Evolutionary conservation across 2,888 invertebrate genomes (phyloP).

Genomic region (Pheosia tremula): DNA sequence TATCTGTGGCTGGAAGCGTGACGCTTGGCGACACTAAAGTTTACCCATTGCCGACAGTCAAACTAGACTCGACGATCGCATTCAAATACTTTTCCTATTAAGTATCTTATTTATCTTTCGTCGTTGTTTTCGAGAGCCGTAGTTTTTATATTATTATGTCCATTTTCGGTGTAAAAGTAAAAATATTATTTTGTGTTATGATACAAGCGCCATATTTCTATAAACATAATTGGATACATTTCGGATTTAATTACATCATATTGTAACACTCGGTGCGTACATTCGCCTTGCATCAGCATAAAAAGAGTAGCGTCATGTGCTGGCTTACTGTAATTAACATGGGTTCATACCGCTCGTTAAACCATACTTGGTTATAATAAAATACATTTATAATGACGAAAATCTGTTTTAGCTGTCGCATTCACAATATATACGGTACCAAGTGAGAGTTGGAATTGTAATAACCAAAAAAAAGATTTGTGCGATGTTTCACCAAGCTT

Average conservation of each 20-base stretch:
- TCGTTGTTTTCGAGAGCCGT: too few species aligned
- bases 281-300: not conserved
- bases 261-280: not conserved
- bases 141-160: too few species aligned
- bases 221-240: not conserved
- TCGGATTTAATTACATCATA: not conserved
- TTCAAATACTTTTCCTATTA: too few species aligned
- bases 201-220: not conserved
- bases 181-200: not conserved
- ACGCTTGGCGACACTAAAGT: too few species aligned
- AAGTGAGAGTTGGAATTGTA: not conserved
- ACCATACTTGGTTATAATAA: slow-evolving; percentile 22
- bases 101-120: too few species aligned
- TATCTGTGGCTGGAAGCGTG: too few species aligned
- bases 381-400: slow-evolving; percentile 29
- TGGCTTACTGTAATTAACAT: not conserved
- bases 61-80: too few species aligned
- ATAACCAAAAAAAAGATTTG: not conserved
- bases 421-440: not conserved
- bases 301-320: not conserved
- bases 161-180: too few species aligned
- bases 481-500: not conserved
- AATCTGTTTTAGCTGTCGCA: slow-evolving; percentile 13
- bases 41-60: too few species aligned
- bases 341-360: slow-evolving; percentile 10